Evolutionary conservation across 2,113 vertebrate genomes (phyloP).

Genomic region (Istiophorus platypterus): DNA sequence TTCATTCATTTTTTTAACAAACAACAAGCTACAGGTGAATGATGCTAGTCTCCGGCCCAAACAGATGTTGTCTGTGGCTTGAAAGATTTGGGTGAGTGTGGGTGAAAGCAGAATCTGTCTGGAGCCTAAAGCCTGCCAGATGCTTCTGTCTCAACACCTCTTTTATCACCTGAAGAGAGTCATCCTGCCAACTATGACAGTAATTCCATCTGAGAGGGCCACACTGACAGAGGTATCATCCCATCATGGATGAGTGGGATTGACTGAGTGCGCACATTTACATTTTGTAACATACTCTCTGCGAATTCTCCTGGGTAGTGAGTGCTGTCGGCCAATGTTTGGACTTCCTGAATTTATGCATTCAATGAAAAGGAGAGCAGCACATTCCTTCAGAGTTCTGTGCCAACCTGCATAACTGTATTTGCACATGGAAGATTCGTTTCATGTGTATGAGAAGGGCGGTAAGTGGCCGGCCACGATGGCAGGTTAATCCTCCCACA

Average conservation of each 20-base stretch:
- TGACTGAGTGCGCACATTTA: slow-evolving; percentile 51
- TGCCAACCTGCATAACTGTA: slow-evolving; percentile 69
- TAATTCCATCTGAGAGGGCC: slow-evolving; percentile 80
- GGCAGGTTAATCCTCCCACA: slow-evolving; percentile 66
- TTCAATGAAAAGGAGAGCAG: slow-evolving; percentile 65
- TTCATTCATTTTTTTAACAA: slow-evolving; percentile 28
- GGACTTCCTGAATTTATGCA: slow-evolving; percentile 73
- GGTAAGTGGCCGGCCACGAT: slow-evolving; percentile 45
- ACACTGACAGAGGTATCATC: slow-evolving; percentile 76
- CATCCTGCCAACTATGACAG: slow-evolving; percentile 82
- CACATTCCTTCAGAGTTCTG: slow-evolving; percentile 67
- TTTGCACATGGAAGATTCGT: slow-evolving; percentile 56
- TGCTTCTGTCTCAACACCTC: slow-evolving; percentile 82
- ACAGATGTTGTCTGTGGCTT: slow-evolving; percentile 61
- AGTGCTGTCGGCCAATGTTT: slow-evolving; percentile 66
- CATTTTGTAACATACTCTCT: slow-evolving; percentile 40
- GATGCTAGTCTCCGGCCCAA: slow-evolving; percentile 43
- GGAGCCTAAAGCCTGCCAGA: slow-evolving; percentile 72
- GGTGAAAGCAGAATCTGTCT: slow-evolving; percentile 76
- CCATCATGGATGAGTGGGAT: slow-evolving; percentile 52
- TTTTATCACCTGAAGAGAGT: slow-evolving; percentile 81
- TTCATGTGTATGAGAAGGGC: slow-evolving; percentile 50
- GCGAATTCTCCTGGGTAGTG: slow-evolving; percentile 38
- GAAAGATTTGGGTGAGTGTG: slow-evolving; percentile 66
- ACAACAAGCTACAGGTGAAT: slow-evolving; percentile 56